Base-by-base conservation (phyloP, 2,888 invertebrate species). In the Lasioglossum vierecki region DNA sequence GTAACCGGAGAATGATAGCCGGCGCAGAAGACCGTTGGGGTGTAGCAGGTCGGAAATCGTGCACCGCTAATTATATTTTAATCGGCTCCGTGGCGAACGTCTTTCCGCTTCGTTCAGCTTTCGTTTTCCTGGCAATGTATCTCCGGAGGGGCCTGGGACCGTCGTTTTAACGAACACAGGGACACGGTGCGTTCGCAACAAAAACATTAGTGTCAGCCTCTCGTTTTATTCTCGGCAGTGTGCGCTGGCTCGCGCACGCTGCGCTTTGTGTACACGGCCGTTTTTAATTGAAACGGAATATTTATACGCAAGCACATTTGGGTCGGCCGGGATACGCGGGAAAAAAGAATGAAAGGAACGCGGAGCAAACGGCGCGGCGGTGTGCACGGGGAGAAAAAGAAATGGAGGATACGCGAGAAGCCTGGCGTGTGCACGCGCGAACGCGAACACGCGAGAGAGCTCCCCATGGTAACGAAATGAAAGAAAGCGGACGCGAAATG, bases 61-160 rank as follows among this genome's bases (percentile, higher is more conserved):
- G 44, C 83, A n/a, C 46, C 60, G 78, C 86, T 87, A 87, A 87
- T 87, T 87, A 83, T 83, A 87, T 76, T 87, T 87, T 87, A 87
- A 86, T 75, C 73, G 46, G 77, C 68, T 76, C 53, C 39, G 72
- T 41, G 22, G 15, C 44, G n/a, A 49, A 60, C 13, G 82, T 75
- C 82, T 82, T 79, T 80, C 39, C 39, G 39, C 39, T 11, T 18
- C 68, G 18, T 41, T 66, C 66, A 1, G 35, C 66, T 35, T 15
- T 18, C 18, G n/a, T n/a, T 5, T 11, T 44, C n/a, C 18, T 22
- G 30, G 18, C 35, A 18, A 39, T 22, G 68, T 22, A 22, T 22
- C 68, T 11, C 39, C 18, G 60, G 46, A 15, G 15, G 46, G 5
- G 5, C 66, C 6, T 30, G 66, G 66, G 6, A 66, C 66, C 66